Evolutionary conservation across 2,888 invertebrate species (phyloP).

Genomic region (Epicampocera succincta): DNA sequence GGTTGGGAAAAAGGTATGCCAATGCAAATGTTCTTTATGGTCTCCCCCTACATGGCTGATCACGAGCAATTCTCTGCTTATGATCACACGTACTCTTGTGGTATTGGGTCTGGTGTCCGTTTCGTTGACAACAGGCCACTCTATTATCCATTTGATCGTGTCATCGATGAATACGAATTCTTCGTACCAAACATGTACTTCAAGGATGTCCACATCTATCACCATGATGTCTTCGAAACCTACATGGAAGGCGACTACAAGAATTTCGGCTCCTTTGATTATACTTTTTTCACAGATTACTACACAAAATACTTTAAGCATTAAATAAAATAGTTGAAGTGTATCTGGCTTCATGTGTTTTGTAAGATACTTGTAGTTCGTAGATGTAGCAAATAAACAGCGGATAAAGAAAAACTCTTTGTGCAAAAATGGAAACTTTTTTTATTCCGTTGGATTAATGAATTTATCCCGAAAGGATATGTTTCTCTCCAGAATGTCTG

Average conservation of each 20-base stretch:
- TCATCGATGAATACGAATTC: slow-evolving; percentile 83
- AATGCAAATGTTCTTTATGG: no score
- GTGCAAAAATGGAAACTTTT: no score
- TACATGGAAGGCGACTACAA: slow-evolving; percentile 72
- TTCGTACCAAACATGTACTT: slow-evolving; percentile 86
- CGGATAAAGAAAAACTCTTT: no score
- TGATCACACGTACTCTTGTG: slow-evolving; percentile 82
- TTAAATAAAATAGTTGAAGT: slow-evolving; percentile 19
- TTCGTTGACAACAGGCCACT: slow-evolving; percentile 84
- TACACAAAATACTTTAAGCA: slow-evolving; percentile 63
- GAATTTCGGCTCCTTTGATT: slow-evolving; percentile 70
- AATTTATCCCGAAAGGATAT: no score
- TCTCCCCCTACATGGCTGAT: slow-evolving; percentile 75
- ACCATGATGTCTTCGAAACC: slow-evolving; percentile 69
- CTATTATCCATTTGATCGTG: slow-evolving; percentile 88
- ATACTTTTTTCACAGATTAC: slow-evolving; percentile 68
- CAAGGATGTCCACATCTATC: slow-evolving; percentile 82
- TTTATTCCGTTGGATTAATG: no score
- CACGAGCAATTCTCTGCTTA: slow-evolving; percentile 79
- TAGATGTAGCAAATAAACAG: no score
- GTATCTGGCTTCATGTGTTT: slow-evolving; percentile 10
- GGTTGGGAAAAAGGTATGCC: no score
- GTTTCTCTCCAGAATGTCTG: no score
- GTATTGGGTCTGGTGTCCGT: slow-evolving; percentile 82
- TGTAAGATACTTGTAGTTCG: slow-evolving; percentile 37